phyloP scores from a whole-genome alignment of 2,888 invertebrate species.

The Platynereis dumerilii region DNA sequence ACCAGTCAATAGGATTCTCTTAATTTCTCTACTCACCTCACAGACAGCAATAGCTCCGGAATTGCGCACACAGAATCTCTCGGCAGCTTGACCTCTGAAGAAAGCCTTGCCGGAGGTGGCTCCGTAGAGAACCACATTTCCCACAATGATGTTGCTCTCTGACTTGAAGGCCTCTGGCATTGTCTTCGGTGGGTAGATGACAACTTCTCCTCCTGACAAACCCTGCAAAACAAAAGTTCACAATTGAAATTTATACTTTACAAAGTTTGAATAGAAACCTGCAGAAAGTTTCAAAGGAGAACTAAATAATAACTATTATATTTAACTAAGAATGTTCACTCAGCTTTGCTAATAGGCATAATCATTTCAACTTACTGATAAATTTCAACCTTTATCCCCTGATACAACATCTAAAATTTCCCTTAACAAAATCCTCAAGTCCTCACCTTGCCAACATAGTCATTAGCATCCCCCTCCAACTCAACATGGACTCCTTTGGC shows the following conservation, averaged over 20 bases:
- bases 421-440: too few relatives aligned
- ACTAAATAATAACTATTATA: background rate
- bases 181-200: conserved; percentile 88
- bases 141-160: conserved; percentile 94
- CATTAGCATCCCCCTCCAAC: conserved; percentile 96
- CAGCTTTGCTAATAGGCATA: too few relatives aligned
- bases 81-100: conserved; percentile 95
- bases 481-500: conserved; percentile 87
- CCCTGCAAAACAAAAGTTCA: conserved; percentile 71
- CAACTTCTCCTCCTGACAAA: conserved; percentile 90
- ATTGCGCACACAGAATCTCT: conserved; percentile 97
- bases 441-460: conserved; percentile 88
- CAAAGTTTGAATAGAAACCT: background rate
- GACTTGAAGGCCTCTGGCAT: conserved; percentile 80
- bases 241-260: background rate
- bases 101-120: conserved; percentile 93
- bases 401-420: too few relatives aligned
- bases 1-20: too few relatives aligned
- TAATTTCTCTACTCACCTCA: conserved; percentile 74
- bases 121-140: conserved; percentile 97
- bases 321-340: too few relatives aligned
- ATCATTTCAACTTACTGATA: too few relatives aligned
- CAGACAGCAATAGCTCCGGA: conserved; percentile 95
- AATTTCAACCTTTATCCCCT: too few relatives aligned
- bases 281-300: background rate